Evolutionary conservation across 2,797 vertebrate genomes (phyloP).

Genomic region (Galagoides demidoff): DNA sequence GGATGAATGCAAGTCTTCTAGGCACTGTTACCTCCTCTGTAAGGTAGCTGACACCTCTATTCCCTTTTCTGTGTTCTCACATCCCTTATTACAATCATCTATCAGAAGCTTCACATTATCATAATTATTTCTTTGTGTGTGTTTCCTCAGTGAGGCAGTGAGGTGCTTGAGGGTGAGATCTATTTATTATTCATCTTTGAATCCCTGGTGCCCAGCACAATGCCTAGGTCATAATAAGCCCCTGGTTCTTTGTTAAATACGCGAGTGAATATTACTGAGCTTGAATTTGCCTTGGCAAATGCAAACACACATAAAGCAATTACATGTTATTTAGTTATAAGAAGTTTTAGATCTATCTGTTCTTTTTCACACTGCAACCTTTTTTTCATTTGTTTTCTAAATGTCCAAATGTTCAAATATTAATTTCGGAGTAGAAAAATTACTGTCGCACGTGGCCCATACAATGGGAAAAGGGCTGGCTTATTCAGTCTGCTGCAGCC

Average conservation of each 20-base stretch:
- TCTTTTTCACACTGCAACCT: background rate
- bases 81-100: background rate
- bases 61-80: slow-evolving; percentile 9
- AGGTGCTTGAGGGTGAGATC: background rate
- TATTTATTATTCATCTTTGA: slow-evolving; percentile 15
- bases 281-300: slow-evolving; percentile 32
- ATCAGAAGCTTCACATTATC: slow-evolving; percentile 24
- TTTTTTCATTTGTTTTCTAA: slow-evolving; percentile 32
- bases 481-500: background rate
- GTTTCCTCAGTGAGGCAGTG: background rate
- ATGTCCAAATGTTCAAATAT: slow-evolving; percentile 32
- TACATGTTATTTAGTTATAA: background rate
- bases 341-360: background rate
- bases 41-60: background rate
- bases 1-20: background rate
- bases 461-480: background rate
- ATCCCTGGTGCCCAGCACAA: background rate
- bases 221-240: background rate
- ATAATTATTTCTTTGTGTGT: slow-evolving; percentile 8
- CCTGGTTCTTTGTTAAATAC: slow-evolving; percentile 27
- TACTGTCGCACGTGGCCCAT: background rate
- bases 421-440: slow-evolving; percentile 16
- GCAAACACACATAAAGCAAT: background rate
- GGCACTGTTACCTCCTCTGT: background rate
- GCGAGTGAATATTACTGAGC: background rate